Evolutionary conservation across 1,140 invertebrate genomes (phyloP).

Genomic region (Contarinia nasturtii): DNA sequence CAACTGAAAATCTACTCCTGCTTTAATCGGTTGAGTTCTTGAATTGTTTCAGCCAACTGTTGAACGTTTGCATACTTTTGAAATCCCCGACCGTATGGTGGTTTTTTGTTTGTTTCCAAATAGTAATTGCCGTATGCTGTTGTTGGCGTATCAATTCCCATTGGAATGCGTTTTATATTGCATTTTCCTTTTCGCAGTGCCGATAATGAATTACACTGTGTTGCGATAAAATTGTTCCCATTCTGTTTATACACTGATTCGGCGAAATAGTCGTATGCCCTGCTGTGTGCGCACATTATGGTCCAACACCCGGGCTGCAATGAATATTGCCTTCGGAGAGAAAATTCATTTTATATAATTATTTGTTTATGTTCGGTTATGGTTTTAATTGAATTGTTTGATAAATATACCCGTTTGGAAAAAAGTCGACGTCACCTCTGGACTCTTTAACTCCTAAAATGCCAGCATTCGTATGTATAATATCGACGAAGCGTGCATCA

Average conservation of each 20-base stretch:
- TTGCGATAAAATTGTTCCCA: neutral
- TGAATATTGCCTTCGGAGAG: neutral
- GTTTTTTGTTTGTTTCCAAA: neutral
- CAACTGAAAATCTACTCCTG: no score
- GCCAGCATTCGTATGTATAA: conserved; percentile 1
- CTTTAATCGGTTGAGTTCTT: no score
- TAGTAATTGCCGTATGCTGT: neutral
- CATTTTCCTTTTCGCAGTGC: neutral
- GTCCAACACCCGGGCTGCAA: neutral
- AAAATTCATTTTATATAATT: neutral
- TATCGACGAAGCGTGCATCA: neutral
- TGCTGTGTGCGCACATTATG: neutral
- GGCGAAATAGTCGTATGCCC: neutral
- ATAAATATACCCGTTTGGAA: conserved; percentile 1
- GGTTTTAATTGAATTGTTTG: neutral
- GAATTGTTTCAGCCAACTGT: no score
- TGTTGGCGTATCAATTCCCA: neutral
- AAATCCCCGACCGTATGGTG: neutral
- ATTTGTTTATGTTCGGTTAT: neutral
- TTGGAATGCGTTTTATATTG: neutral
- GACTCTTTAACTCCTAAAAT: neutral
- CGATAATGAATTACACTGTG: neutral
- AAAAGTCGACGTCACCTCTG: neutral
- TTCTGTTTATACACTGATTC: neutral
- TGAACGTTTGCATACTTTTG: no score